These are phyloP conservation scores for Magallana angulata DNA, from an alignment of 1,140 invertebrate genomes.

Conservation along the genomic window DNA sequence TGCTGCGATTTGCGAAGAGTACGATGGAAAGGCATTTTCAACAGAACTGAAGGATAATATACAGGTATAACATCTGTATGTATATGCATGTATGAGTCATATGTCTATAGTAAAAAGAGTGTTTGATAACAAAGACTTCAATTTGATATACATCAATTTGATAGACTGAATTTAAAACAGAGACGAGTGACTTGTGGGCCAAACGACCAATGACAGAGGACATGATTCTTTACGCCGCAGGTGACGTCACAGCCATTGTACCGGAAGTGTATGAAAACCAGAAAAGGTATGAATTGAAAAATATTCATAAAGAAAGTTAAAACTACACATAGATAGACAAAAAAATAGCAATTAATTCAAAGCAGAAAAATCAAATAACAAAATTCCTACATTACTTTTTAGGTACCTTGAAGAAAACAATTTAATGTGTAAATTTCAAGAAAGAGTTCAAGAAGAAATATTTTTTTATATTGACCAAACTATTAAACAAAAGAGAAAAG, in stretches of 20 bases:
- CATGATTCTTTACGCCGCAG: slow-evolving; percentile 94
- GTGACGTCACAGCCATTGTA: slow-evolving; percentile 92
- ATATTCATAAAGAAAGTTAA: too few species aligned
- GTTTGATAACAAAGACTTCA: not conserved
- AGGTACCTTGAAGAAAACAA: slow-evolving; percentile 5
- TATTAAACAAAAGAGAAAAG: not conserved
- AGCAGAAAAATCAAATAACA: too few species aligned
- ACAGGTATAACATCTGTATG: not conserved
- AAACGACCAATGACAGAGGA: slow-evolving; percentile 91
- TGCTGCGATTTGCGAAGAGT: slow-evolving; percentile 92
- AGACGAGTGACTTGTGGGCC: slow-evolving; percentile 92
- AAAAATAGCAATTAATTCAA: too few species aligned
- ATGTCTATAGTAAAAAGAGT: too few species aligned
- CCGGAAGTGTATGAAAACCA: slow-evolving; percentile 91
- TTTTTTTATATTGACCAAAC: not conserved
- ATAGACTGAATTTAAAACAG: slow-evolving; percentile 79
- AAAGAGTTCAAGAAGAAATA: slow-evolving; percentile 40
- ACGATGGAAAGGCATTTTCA: slow-evolving; percentile 85
- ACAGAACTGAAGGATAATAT: slow-evolving; percentile 2
- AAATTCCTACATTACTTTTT: too few species aligned
- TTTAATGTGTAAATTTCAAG: not conserved
- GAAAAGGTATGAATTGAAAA: slow-evolving; percentile 80
- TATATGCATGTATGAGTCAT: too few species aligned
- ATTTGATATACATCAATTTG: too few species aligned
- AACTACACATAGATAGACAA: too few species aligned